Conservation (phyloP, 2,113 vertebrate genomes). For the Aphyosemion australe region DNA sequence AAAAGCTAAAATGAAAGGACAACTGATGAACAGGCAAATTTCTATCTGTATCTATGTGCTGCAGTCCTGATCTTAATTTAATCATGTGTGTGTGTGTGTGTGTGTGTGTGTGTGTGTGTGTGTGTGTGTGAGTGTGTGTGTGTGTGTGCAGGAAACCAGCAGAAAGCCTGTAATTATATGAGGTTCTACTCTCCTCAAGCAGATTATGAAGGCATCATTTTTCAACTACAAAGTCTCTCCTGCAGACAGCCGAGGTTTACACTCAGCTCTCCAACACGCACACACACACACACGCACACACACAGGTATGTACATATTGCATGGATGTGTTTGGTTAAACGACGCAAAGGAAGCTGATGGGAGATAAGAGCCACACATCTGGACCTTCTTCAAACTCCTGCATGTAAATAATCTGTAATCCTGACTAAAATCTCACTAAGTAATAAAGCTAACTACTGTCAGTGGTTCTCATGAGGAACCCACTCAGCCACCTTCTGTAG, state of each 20-base stretch:
- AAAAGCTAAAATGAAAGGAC: too few relatives aligned
- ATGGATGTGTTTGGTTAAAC: slow-evolving; percentile 4
- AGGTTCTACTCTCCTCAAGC: slow-evolving; percentile 5
- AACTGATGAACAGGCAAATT: too few relatives aligned
- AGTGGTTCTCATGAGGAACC: not conserved
- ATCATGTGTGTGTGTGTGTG: too few relatives aligned
- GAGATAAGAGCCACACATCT: slow-evolving; percentile 13
- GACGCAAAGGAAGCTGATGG: slow-evolving; percentile 2
- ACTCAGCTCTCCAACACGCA: slow-evolving; percentile 2
- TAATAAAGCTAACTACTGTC: not conserved
- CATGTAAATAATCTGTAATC: not conserved
- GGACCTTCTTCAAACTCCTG: slow-evolving; percentile 1
- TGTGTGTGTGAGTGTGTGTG: not conserved
- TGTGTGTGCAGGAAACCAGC: not conserved
- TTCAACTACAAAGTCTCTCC: slow-evolving; percentile 33
- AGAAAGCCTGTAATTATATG: slow-evolving; percentile 39
- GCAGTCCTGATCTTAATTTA: too few relatives aligned
- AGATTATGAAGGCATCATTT: slow-evolving; percentile 29
- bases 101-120: too few relatives aligned
- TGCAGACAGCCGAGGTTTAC: slow-evolving; percentile 16
- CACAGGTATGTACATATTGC: slow-evolving; percentile 9
- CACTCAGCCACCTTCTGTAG: not conserved
- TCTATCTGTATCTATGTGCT: too few relatives aligned
- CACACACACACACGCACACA: slow-evolving; percentile 11
- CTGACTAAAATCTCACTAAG: not conserved